These are phyloP conservation scores for Anguilla obscura DNA, from an alignment of 2,797 vertebrate genomes.

Conservation along the genomic window DNA sequence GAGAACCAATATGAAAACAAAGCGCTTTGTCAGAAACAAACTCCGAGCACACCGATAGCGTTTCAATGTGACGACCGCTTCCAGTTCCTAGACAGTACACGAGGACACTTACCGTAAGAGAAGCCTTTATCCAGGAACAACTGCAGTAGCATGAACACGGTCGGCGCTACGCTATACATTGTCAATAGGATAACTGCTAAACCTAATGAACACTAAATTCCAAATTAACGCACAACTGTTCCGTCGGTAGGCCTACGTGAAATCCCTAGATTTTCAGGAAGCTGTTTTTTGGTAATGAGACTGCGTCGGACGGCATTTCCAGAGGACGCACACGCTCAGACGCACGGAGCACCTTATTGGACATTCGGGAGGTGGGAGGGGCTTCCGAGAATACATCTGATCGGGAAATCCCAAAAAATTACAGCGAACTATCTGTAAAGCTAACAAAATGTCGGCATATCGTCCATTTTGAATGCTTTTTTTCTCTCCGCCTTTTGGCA, in stretches of 20 bases:
- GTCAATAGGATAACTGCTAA: not conserved
- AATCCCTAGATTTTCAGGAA: not conserved
- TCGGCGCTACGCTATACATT: not conserved
- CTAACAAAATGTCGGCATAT: not conserved
- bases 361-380: not conserved
- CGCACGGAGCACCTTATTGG: not conserved
- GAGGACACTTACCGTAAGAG: not conserved
- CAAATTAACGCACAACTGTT: not conserved
- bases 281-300: too few species aligned
- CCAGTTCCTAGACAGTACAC: not conserved
- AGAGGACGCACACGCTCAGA: not conserved
- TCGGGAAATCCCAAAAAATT: not conserved
- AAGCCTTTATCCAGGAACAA: not conserved
- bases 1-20: too few species aligned
- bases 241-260: not conserved
- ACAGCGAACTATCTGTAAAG: not conserved
- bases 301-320: too few species aligned
- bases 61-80: not conserved
- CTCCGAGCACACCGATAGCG: not conserved
- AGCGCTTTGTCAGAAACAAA: too few species aligned
- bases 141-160: not conserved
- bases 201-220: not conserved
- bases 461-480: not conserved
- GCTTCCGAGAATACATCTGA: not conserved
- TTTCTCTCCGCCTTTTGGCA: not conserved